These are phyloP conservation scores for Helicoverpa zea DNA, from an alignment of 1,140 invertebrate species.

Conservation along the genomic window DNA sequence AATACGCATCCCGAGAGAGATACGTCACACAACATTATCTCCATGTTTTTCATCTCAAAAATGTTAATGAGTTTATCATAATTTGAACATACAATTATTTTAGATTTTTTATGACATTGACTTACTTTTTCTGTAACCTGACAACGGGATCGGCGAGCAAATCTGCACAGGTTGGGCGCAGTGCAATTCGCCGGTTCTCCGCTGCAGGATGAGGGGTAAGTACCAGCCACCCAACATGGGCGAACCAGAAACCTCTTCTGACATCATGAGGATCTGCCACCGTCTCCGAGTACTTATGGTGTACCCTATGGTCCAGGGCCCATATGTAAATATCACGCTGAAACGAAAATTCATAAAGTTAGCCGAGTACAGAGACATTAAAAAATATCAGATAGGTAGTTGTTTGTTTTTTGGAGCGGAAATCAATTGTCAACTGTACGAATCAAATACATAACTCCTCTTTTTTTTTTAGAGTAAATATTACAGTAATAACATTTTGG, in stretches of 20 bases:
- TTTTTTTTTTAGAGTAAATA: neutral
- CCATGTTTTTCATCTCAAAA: too few relatives aligned
- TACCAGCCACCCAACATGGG: constrained; percentile 94
- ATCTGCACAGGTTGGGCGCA: constrained; percentile 92
- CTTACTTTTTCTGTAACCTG: constrained; percentile 94
- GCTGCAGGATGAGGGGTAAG: constrained; percentile 93
- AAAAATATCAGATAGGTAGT: too few relatives aligned
- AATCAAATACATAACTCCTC: neutral
- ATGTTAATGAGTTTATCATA: too few relatives aligned
- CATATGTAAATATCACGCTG: constrained; percentile 92
- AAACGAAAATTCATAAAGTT: constrained; percentile 41
- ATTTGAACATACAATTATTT: too few relatives aligned
- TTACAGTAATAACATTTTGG: too few relatives aligned
- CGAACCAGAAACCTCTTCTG: constrained; percentile 93
- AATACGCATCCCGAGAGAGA: too few relatives aligned
- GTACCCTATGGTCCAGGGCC: constrained; percentile 93
- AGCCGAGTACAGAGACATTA: neutral
- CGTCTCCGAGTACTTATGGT: constrained; percentile 94
- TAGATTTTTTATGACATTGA: too few relatives aligned
- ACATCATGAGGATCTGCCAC: constrained; percentile 95
- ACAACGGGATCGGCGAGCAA: constrained; percentile 94
- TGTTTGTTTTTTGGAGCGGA: too few relatives aligned
- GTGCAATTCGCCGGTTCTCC: constrained; percentile 90
- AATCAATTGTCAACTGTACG: neutral
- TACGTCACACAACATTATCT: too few relatives aligned